Conservation (phyloP, 1,140 invertebrate genomes). For the Hypsibius dujardini region DNA sequence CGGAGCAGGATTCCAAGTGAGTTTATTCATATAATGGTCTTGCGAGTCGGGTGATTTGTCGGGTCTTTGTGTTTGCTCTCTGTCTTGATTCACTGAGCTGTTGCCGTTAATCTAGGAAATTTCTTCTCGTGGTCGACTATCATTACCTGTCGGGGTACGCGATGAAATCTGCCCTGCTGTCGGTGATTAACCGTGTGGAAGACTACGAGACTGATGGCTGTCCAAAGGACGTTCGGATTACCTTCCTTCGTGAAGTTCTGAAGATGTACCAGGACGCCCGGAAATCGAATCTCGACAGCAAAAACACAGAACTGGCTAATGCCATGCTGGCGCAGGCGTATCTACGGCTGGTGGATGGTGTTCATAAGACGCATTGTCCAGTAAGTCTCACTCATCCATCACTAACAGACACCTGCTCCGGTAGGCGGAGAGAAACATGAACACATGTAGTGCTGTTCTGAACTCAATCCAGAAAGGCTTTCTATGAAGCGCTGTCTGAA, state of each 20-base stretch:
- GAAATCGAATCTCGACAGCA: background rate
- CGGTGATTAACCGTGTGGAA: background rate
- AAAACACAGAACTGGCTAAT: conserved; percentile 4
- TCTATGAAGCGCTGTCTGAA: too few relatives aligned
- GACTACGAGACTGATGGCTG: conserved; percentile 6
- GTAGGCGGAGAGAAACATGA: too few relatives aligned
- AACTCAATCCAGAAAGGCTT: too few relatives aligned
- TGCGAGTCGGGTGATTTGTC: too few relatives aligned
- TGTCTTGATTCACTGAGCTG: background rate
- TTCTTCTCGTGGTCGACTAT: background rate
- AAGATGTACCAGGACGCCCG: background rate
- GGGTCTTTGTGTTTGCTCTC: too few relatives aligned
- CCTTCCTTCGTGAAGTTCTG: background rate
- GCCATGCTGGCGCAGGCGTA: conserved; percentile 2
- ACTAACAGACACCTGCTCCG: too few relatives aligned
- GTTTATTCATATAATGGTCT: background rate
- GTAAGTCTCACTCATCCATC: background rate
- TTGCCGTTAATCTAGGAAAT: background rate
- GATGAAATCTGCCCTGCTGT: background rate
- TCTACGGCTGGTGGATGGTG: background rate
- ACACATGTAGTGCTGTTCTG: too few relatives aligned
- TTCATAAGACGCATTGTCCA: conserved; percentile 5
- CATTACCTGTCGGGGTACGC: conserved; percentile 9
- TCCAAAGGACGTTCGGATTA: background rate
- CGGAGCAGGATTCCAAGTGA: background rate